Percentiles rank a stretch among this genome's conserved stretches.
Evolutionary conservation across 1,140 invertebrate genomes (phyloP).

Genomic region (Drosophila yakuba): DNA sequence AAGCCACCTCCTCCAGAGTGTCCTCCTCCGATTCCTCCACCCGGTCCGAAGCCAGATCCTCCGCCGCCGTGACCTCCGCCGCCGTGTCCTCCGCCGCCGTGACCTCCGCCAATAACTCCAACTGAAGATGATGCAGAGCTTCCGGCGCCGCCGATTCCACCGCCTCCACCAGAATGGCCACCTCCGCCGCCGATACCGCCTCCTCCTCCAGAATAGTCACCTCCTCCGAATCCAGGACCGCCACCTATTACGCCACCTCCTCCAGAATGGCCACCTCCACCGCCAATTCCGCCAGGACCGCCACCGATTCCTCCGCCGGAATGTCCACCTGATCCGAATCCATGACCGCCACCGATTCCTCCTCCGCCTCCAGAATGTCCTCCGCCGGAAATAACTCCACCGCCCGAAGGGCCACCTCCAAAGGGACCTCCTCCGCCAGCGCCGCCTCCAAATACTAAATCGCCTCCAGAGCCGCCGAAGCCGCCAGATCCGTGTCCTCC

Average conservation of each 20-base stretch:
- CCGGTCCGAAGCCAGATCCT: neutral
- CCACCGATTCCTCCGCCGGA: neutral
- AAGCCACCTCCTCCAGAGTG: conserved; percentile 11
- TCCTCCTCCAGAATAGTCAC: conserved; percentile 18
- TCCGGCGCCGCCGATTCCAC: conserved; percentile 15
- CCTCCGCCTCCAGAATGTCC: neutral
- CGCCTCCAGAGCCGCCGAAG: conserved; percentile 4
- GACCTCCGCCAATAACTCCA: conserved; percentile 18
- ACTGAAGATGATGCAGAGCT: conserved; percentile 30
- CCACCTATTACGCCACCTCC: conserved; percentile 18
- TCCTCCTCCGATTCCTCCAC: conserved; percentile 9
- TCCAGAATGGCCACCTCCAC: neutral
- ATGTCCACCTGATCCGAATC: neutral
- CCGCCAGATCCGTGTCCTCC: conserved; percentile 9
- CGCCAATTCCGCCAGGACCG: neutral
- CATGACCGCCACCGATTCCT: neutral
- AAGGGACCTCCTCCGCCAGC: conserved; percentile 11
- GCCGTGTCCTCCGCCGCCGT: conserved; percentile 14
- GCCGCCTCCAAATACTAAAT: conserved; percentile 15
- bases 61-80: conserved; percentile 20
- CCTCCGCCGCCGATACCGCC: conserved; percentile 13
- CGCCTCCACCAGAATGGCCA: neutral
- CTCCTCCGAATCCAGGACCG: conserved; percentile 1
- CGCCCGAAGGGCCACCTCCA: conserved; percentile 20
- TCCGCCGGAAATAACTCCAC: conserved; percentile 15